Evolutionary conservation across 1,140 invertebrate species (phyloP).

Genomic region (Drosophila yakuba): DNA sequence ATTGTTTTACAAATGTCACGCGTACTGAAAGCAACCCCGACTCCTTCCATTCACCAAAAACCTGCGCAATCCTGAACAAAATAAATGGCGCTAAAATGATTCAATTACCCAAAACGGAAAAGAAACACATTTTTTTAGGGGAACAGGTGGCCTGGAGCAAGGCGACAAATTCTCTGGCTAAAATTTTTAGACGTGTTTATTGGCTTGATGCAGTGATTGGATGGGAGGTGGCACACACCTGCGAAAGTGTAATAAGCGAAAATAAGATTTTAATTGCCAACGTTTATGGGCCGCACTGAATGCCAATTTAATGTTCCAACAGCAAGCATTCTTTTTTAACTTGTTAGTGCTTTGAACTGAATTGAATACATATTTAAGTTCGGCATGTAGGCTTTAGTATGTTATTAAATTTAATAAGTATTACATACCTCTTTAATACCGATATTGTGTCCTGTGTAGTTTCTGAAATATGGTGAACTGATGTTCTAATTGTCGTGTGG

Average conservation of each 20-base stretch:
- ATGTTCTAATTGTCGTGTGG: slow-evolving; percentile 41
- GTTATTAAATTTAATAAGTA: too few relatives aligned
- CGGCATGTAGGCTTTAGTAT: too few relatives aligned
- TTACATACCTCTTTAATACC: too few relatives aligned
- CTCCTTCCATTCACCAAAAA: background rate
- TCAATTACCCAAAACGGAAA: slow-evolving; percentile 68
- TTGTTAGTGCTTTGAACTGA: background rate
- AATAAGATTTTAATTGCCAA: slow-evolving; percentile 81
- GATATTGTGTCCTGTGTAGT: background rate
- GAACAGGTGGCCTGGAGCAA: slow-evolving; percentile 66
- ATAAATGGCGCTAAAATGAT: slow-evolving; percentile 83
- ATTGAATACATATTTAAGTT: background rate
- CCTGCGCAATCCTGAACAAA: slow-evolving; percentile 54
- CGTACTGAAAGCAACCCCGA: slow-evolving; percentile 12
- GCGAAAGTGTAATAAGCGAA: slow-evolving; percentile 77
- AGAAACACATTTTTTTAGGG: slow-evolving; percentile 27
- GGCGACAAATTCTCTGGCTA: slow-evolving; percentile 70
- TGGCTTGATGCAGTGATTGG: slow-evolving; percentile 26
- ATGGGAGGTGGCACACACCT: slow-evolving; percentile 47
- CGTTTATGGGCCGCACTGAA: slow-evolving; percentile 64
- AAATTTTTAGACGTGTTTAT: slow-evolving; percentile 79
- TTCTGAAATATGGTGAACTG: background rate
- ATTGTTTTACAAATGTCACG: slow-evolving; percentile 82
- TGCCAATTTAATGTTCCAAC: slow-evolving; percentile 61
- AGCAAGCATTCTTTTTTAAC: background rate